Base-by-base conservation (phyloP, 2,888 invertebrate genomes). In the Morpho achilles region DNA sequence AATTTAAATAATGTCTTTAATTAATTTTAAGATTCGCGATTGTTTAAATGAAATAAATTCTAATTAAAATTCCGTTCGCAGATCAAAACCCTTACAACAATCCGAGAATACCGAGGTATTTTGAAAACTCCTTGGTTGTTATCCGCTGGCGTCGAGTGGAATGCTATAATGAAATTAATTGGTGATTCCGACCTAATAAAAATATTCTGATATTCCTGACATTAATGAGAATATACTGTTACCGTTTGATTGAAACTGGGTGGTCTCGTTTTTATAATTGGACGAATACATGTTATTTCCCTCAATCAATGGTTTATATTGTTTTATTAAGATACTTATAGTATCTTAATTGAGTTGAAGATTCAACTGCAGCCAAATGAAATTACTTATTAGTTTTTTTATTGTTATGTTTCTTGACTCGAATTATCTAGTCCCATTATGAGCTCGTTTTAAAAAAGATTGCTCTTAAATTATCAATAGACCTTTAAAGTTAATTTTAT, bases 81-180 rank as follows among this genome's bases (percentile, higher is more conserved):
- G 75, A 73, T 76, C 71, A 64, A 70, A 66, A 67, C 65, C 67
- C 73, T 77, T 77, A 50, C 55, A 59, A 74, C 73, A 77, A 76
- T 77, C 74, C 70, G 67, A 64, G 68, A 69, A 74, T 69, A 69
- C 68, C 62, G 54, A 73, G 74, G 69, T 73, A 82, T 84, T 79
- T 76, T 63, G 76, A 76, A 81, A 77, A 85, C 84, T 76, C 77
- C 80, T 76, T 71, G 77, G 78, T 77, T 74, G 76, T 75, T 78
- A 76, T 77, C 71, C 72, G 79, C 77, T 78, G 78, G 74, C 80
- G 79, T 77, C 70, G 74, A 68, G 57, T 77, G 78, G 86, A 86
- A 90, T 89, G 80, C 81, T 75, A 76, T 89, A 88, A 87, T 87
- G 84, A 87, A 84, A 87, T 87, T 81, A 84, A 88, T 75, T 84